Base-by-base conservation (phyloP, 1,140 invertebrate genomes). In the Antheraea mylitta region DNA sequence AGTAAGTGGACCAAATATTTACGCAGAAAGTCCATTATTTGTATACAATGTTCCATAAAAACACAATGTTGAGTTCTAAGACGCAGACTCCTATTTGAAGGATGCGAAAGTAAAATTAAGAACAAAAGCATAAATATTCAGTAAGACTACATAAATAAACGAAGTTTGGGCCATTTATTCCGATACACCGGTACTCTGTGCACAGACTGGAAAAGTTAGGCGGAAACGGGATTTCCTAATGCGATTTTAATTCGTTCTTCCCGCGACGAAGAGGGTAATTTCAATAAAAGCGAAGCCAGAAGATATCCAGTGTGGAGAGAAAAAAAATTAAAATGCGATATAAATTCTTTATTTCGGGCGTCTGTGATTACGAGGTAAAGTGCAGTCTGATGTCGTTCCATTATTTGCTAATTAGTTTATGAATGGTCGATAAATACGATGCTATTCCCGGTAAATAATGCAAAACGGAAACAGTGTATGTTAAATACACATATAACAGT, bases 191-290 rank as follows among this genome's bases (percentile, higher is more conserved):
- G 77, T 81, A 85, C 78, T 82, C 79, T 74, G 83, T 74, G 82
- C 86, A 85, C 80, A 82, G 81, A 83, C 80, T 86, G 86, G 86
- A 82, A 89, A 91, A 89, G 86, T 91, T 89, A 82, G 89, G 83
- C 85, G 86, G 38, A 84, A 86, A 86, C 86, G 79, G 86, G 84
- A 88, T 90, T 87, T 86, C 87, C 85, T 88, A 89, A 89, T 89
- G 86, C 81, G 77, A 89, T 89, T 90, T 90, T 90, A 90, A 90
- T 90, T 90, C 86, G 82, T 83, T 89, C 85, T 83, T 83, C 81
- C 83, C 78, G 81, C 83, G 79, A 83, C 83, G 83, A 82, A 81
- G 77, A 77, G 78, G 83, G 80, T 83, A 89, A 87, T 89, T 89
- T 87, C 83, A 87, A 89, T 87, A 89, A 86, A 85, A 86, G 79